Base-by-base conservation (phyloP, 2,888 invertebrate genomes). In the Alsophila aescularia region DNA sequence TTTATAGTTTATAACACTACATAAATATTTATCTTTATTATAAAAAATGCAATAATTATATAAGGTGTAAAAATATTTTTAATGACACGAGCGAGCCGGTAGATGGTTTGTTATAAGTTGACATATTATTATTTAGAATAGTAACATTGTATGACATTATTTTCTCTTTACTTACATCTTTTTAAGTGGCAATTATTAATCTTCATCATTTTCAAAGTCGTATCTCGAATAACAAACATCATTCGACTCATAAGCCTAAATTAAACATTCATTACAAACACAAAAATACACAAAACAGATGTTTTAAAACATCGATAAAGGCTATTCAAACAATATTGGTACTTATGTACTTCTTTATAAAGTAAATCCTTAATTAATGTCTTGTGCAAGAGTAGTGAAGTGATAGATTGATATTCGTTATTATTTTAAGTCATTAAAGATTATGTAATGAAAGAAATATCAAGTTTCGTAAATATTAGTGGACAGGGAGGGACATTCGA, bases 351-450 rank as follows among this genome's bases (percentile, higher is more conserved):
- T 24, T 36, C 29, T 10, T 10, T 44, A 47, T 27, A 55, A 52
- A 52, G 49, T 50, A 47, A 42, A 57, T 48, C 12, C 14, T 34
- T 41, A 21, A 37, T 35, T 39, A 31, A 44, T 4, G 36, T 40
- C 31, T 54, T 50, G 63, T 63, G 60, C 60, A 55, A 60, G 55
- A 60, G 51, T 48, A 63, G 59, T 56, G 52, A 58, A 39, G 60
- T 61, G 60, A 51, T 41, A 27, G 13, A 40, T 52, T 49, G 55
- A 60, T 56, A 58, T 29, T 44, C 57, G 42, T 47, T 59, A 43
- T 47, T 15, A 13, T n/a, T 48, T 21, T 15, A 1, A 15, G 9
- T 36, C 12, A 7, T 14, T 44, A 24, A 12, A 24, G 8, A 34
- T 34, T 13, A 48, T 24, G 14, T 12, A 40, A 29, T 39, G 14